Conservation (phyloP, 2,888 invertebrate species). For the Ophion obscuratus region DNA sequence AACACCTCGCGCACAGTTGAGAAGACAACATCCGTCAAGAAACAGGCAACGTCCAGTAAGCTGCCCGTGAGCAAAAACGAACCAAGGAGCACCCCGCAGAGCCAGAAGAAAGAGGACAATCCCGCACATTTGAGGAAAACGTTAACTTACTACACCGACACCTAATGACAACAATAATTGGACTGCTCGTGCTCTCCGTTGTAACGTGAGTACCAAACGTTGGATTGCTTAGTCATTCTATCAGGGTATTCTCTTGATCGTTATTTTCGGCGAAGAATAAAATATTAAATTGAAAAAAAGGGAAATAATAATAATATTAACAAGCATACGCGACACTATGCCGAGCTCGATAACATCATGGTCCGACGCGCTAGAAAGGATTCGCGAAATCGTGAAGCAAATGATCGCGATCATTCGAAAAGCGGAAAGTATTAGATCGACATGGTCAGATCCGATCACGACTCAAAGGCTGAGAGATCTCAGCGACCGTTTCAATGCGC, state of each 20-base stretch:
- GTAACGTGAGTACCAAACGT: slow-evolving; percentile 23
- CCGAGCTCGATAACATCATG: slow-evolving; percentile 11
- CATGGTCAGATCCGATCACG: background rate
- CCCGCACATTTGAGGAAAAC: background rate
- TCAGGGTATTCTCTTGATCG: background rate
- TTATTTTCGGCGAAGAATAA: background rate
- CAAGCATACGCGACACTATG: background rate
- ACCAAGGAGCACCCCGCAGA: too few relatives aligned
- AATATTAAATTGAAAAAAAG: too few relatives aligned
- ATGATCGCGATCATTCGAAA: slow-evolving; percentile 23
- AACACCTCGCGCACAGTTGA: too few relatives aligned
- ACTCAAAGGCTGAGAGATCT: background rate
- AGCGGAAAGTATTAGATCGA: slow-evolving; percentile 3
- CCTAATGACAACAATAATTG: slow-evolving; percentile 2
- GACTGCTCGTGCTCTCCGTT: slow-evolving; percentile 33
- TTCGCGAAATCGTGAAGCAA: slow-evolving; percentile 31
- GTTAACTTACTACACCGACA: background rate
- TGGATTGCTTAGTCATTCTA: background rate
- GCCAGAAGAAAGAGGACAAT: background rate
- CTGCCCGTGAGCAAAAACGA: too few relatives aligned
- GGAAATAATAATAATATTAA: too few relatives aligned
- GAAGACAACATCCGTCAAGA: background rate
- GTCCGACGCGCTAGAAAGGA: slow-evolving; percentile 12
- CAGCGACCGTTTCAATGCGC: background rate
- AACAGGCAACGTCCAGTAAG: too few relatives aligned